phyloP scores from a whole-genome alignment of 2,797 vertebrate species.

The Brachyrhaphis roseni region DNA sequence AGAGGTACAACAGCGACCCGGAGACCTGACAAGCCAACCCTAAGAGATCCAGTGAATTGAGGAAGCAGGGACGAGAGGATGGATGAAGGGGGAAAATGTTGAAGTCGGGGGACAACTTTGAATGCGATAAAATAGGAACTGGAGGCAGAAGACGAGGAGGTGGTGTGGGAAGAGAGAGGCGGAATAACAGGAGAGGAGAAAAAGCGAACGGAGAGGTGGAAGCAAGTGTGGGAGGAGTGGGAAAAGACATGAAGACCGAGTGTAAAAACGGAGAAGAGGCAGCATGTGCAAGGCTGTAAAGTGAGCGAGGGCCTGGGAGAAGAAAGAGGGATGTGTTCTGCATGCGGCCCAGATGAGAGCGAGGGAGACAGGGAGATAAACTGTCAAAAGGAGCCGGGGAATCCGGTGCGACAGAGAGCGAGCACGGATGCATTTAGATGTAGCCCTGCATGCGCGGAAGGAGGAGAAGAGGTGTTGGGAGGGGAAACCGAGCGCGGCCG shows the following conservation, averaged over 20 bases:
- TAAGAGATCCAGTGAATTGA: conserved; percentile 65
- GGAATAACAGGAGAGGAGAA: conserved; percentile 38
- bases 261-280: conserved; percentile 34
- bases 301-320: conserved; percentile 41
- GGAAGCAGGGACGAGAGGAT: conserved; percentile 53
- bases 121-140: conserved; percentile 57
- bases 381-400: conserved; percentile 60
- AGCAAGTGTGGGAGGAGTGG: conserved; percentile 67
- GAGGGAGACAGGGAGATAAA: conserved; percentile 71
- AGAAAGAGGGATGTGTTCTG: conserved; percentile 60
- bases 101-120: conserved; percentile 32
- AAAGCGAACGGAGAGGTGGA: conserved; percentile 41
- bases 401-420: conserved; percentile 61
- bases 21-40: conserved; percentile 74
- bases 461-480: too few relatives aligned
- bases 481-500: conserved; percentile 38
- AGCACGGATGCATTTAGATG: conserved; percentile 65
- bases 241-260: conserved; percentile 46
- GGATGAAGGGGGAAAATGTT: conserved; percentile 48
- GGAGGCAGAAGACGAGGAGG: conserved; percentile 44
- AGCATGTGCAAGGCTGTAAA: conserved; percentile 49
- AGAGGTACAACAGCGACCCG: conserved; percentile 68
- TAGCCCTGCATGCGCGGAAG: conserved; percentile 36
- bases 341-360: conserved; percentile 52
- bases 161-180: conserved; percentile 56